Conservation (phyloP, 2,888 invertebrate species). For the Cactoblastis cactorum region DNA sequence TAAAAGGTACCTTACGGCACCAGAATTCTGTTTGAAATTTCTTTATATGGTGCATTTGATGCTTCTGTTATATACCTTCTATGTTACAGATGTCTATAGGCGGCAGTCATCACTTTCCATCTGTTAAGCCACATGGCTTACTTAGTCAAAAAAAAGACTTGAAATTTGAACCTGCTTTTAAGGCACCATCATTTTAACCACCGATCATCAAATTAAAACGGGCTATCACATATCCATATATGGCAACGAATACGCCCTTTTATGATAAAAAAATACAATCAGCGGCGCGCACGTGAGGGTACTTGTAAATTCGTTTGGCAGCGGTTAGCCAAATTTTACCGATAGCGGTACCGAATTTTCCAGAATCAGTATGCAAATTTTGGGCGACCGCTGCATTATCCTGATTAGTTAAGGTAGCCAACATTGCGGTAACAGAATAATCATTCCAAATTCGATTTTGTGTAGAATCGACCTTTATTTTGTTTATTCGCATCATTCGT, state of each 20-base stretch:
- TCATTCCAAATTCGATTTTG: slow-evolving; percentile 3
- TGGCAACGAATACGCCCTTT: background rate
- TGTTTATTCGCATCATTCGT: background rate
- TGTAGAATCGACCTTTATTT: background rate
- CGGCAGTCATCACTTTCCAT: no score
- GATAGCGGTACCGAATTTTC: slow-evolving; percentile 4
- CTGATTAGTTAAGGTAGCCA: slow-evolving; percentile 10
- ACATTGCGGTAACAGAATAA: slow-evolving; percentile 3
- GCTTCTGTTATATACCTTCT: no score
- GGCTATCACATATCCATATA: no score
- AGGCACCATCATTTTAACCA: no score
- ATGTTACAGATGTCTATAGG: no score
- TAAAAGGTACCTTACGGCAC: no score
- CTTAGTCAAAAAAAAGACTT: no score
- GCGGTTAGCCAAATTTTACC: slow-evolving; percentile 9
- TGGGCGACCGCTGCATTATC: slow-evolving; percentile 8
- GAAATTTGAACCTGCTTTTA: no score
- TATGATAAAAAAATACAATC: slow-evolving; percentile 9
- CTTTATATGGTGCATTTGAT: no score
- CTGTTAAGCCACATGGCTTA: no score
- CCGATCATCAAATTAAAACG: no score
- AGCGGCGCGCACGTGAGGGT: slow-evolving; percentile 1
- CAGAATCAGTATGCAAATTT: slow-evolving; percentile 5
- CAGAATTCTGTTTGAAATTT: no score
- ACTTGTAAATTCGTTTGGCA: slow-evolving; percentile 2